These are phyloP conservation scores for Philopedon plagiatum DNA, from an alignment of 2,888 invertebrate species.

Conservation along the genomic window DNA sequence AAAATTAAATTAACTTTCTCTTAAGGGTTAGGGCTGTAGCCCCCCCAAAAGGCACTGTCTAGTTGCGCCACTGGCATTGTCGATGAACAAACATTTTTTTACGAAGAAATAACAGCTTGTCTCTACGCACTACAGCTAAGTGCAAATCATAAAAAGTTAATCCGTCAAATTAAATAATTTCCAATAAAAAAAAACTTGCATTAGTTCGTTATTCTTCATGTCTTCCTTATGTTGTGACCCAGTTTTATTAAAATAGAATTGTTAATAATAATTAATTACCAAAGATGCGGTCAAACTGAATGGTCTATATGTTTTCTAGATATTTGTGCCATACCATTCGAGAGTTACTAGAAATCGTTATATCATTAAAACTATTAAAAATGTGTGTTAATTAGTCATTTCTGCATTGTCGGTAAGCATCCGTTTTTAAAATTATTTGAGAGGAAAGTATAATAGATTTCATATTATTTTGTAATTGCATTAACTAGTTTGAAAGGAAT, in stretches of 20 bases:
- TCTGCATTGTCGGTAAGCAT: conserved; percentile 29
- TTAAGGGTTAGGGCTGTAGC: too few relatives aligned
- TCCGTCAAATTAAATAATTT: too few relatives aligned
- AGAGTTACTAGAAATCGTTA: conserved; percentile 45
- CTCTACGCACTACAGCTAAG: too few relatives aligned
- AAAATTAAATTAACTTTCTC: too few relatives aligned
- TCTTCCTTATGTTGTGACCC: conserved; percentile 46
- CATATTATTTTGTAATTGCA: neutral
- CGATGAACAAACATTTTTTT: too few relatives aligned
- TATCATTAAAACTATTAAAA: conserved; percentile 45
- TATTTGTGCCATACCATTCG: conserved; percentile 50
- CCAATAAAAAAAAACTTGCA: conserved; percentile 4
- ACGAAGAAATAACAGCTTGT: too few relatives aligned
- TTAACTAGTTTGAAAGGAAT: too few relatives aligned
- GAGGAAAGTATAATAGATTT: conserved; percentile 23
- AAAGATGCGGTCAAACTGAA: conserved; percentile 53
- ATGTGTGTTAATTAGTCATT: conserved; percentile 43
- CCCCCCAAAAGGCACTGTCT: too few relatives aligned
- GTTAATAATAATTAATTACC: conserved; percentile 40
- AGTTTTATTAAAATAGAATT: conserved; percentile 38
- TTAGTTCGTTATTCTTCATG: conserved; percentile 26
- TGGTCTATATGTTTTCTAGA: conserved; percentile 56
- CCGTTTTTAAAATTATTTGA: conserved; percentile 27
- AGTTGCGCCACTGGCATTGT: too few relatives aligned
- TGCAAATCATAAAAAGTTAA: too few relatives aligned